These are phyloP conservation scores for Zoanthus gigantus DNA, from an alignment of 92 coral and sea anemone genomes.

Conservation along the genomic window DNA sequence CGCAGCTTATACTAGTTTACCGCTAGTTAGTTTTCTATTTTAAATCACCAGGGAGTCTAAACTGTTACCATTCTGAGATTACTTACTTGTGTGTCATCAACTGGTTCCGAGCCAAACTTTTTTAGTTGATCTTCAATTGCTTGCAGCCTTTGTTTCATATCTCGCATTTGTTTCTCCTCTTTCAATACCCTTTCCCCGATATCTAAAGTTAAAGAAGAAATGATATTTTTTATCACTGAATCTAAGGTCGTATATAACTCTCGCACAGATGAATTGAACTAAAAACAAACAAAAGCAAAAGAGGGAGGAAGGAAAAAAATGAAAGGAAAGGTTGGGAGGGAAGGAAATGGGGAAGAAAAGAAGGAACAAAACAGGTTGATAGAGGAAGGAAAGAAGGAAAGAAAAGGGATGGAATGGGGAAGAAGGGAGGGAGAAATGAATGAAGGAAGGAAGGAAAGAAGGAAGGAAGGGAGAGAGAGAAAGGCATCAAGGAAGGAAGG, in stretches of 20 bases:
- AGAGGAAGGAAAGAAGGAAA: too few species aligned
- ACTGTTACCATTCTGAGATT: neutral
- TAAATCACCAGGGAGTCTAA: neutral
- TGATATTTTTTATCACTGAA: neutral
- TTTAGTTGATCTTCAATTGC: constrained; percentile 88
- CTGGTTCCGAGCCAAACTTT: constrained; percentile 59
- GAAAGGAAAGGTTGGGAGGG: neutral
- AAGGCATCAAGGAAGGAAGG: too few species aligned
- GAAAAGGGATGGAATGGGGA: neutral
- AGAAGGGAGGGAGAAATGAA: neutral
- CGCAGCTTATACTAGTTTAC: too few species aligned
- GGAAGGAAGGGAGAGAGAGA: too few species aligned
- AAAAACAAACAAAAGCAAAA: neutral
- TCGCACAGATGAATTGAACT: too few species aligned
- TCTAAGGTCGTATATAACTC: too few species aligned
- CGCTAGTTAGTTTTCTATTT: too few species aligned
- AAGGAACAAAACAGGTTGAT: too few species aligned
- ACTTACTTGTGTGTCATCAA: constrained; percentile 72
- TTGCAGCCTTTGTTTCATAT: constrained; percentile 79
- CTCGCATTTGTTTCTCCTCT: constrained; percentile 90
- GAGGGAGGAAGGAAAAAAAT: neutral
- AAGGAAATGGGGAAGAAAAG: neutral
- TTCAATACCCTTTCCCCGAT: constrained; percentile 88
- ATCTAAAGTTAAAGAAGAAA: constrained; percentile 48
- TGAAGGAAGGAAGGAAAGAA: neutral